Percentiles rank a stretch among this genome's conserved stretches.
Conservation (phyloP, 2,113 vertebrate species). For the Bufo bufo region DNA sequence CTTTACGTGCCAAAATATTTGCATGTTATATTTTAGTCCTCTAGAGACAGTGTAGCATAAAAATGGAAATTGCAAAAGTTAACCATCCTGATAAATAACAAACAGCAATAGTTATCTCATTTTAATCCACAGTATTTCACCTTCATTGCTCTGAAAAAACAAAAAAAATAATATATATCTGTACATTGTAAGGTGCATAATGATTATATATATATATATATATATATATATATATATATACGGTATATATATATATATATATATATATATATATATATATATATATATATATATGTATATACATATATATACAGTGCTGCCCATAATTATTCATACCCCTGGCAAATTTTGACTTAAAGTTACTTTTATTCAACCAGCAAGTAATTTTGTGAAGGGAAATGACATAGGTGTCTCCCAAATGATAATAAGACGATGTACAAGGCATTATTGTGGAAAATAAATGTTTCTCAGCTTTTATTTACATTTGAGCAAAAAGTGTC, state of each 20-base stretch:
- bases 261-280: background rate
- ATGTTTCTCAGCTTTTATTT: too few species aligned
- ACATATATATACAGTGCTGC: too few species aligned
- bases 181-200: too few species aligned
- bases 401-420: too few species aligned
- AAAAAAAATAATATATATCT: background rate
- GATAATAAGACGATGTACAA: too few species aligned
- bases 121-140: background rate
- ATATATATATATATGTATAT: too few species aligned
- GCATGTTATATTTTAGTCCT: slow-evolving; percentile 7
- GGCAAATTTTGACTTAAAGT: too few species aligned
- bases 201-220: background rate
- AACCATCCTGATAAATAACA: slow-evolving; percentile 7
- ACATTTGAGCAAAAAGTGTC: too few species aligned
- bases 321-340: too few species aligned
- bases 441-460: too few species aligned
- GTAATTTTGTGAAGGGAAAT: too few species aligned
- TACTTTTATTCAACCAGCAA: too few species aligned
- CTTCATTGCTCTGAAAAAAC: background rate
- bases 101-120: background rate
- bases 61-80: slow-evolving; percentile 17
- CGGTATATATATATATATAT: background rate
- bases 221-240: background rate
- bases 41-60: background rate
- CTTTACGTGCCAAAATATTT: slow-evolving; percentile 21